These are phyloP conservation scores for Hyperoplus immaculatus DNA, from an alignment of 2,797 vertebrate species.

Conservation along the genomic window DNA sequence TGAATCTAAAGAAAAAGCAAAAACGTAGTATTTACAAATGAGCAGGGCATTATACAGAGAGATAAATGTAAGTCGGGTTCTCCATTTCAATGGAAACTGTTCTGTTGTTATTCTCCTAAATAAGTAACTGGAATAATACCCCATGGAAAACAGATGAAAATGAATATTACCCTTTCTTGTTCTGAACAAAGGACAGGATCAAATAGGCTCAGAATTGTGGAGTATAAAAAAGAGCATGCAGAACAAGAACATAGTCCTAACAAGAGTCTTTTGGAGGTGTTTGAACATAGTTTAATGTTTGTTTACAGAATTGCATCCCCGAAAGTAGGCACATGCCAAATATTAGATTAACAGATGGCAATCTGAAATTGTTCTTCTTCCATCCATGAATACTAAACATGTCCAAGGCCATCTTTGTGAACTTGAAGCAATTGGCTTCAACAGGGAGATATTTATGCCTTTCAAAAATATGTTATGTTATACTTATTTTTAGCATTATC, in stretches of 20 bases:
- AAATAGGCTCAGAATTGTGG: background rate
- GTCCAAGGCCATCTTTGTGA: constrained; percentile 23
- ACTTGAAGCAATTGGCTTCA: background rate
- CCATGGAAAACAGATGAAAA: background rate
- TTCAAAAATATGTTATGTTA: constrained; percentile 9
- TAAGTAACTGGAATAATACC: background rate
- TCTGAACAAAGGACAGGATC: constrained; percentile 1
- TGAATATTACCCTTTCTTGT: background rate
- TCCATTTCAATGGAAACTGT: background rate
- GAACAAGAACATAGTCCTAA: background rate
- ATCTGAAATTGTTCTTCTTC: constrained; percentile 31
- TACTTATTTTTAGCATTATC: constrained; percentile 23
- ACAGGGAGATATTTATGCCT: background rate
- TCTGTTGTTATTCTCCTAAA: background rate
- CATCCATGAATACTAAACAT: constrained; percentile 33
- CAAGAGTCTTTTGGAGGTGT: constrained; percentile 3
- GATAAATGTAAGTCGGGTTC: no score
- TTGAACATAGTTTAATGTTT: constrained; percentile 16
- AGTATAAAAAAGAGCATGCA: background rate
- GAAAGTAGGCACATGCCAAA: constrained; percentile 26
- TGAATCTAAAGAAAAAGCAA: background rate
- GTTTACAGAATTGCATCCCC: constrained; percentile 11
- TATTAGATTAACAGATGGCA: constrained; percentile 40
- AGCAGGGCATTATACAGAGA: background rate
- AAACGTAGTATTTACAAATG: background rate